These are phyloP conservation scores for Apodemus sylvaticus DNA, from an alignment of 2,113 vertebrate species.

Conservation along the genomic window DNA sequence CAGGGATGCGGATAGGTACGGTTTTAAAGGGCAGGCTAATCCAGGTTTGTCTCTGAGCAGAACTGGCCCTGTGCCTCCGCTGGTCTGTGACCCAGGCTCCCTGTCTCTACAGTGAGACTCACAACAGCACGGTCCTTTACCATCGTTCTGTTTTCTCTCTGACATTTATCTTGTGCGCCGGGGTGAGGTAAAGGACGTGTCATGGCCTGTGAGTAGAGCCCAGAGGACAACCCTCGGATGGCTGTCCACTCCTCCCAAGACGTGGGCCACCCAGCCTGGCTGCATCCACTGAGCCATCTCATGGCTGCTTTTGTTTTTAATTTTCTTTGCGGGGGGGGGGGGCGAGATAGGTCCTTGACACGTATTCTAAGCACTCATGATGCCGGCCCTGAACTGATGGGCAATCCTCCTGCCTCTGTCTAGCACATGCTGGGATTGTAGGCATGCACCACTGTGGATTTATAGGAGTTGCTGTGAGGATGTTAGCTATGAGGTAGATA, in stretches of 20 bases:
- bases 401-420: neutral
- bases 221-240: neutral
- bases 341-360: neutral
- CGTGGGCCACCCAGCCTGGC: neutral
- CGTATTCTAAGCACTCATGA: neutral
- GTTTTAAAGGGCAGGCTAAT: neutral
- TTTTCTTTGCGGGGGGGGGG: too few relatives aligned
- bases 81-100: neutral
- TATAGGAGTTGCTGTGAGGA: neutral
- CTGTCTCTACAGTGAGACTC: too few relatives aligned
- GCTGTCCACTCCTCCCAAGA: neutral
- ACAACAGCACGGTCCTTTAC: fast-evolving
- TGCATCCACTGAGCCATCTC: neutral
- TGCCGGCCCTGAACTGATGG: neutral
- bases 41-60: neutral
- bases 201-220: too few relatives aligned
- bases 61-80: neutral
- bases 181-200: neutral
- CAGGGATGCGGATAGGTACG: fast-evolving
- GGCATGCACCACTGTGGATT: neutral
- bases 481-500: fast-evolving
- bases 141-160: neutral
- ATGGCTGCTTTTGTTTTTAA: neutral
- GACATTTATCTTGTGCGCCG: neutral
- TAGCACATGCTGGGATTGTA: neutral